Base-by-base conservation (phyloP, 2,113 vertebrate species). In the Gavia stellata region DNA sequence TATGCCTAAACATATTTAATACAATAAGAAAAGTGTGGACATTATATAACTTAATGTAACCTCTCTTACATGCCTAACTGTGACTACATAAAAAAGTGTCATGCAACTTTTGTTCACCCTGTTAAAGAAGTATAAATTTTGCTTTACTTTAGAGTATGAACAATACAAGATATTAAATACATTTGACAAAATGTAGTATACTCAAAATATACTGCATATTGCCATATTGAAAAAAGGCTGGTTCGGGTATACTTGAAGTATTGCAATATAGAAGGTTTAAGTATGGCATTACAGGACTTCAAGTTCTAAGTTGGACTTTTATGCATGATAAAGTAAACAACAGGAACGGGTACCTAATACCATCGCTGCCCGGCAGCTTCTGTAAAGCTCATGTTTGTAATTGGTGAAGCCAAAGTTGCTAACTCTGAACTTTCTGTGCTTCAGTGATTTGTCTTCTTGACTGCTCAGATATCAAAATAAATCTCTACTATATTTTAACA, bases 311-410 rank as follows among this genome's bases (percentile, higher is more conserved):
- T 29, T 33, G 19, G 66, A 81, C 21, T 85, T 96, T 84, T 83
- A 80, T 92, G 44, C 29, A 53, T 88, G 23, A 87, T 87, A 73
- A 95, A 86, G 10, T 85, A 85, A 95, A 86, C 40, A 93, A 73
- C 10, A 44, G 34, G 59, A 94, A 75, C 7, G 15, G 66, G 61
- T 59, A 47, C 72, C 26, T 91, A 94, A 94, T 81, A 47, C 53
- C 28, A 19, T 92, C 86, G 88, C 53, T 94, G 67, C 65, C 94
- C 82, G 53, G n/a, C 31, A 75, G 19, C 75, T 79, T 87, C 44
- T 23, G n/a, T 86, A 84, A 97, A 86, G 55, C 90, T 90, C 52
- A 38, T 86, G 34, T 94, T 94, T 89, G 29, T 66, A 96, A 86
- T 55, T 92, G 31, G 9, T 97, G 50, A 70, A 94, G 36, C 36